Conservation (phyloP, 2,797 vertebrate genomes). For the Phylloscopus collybita region DNA sequence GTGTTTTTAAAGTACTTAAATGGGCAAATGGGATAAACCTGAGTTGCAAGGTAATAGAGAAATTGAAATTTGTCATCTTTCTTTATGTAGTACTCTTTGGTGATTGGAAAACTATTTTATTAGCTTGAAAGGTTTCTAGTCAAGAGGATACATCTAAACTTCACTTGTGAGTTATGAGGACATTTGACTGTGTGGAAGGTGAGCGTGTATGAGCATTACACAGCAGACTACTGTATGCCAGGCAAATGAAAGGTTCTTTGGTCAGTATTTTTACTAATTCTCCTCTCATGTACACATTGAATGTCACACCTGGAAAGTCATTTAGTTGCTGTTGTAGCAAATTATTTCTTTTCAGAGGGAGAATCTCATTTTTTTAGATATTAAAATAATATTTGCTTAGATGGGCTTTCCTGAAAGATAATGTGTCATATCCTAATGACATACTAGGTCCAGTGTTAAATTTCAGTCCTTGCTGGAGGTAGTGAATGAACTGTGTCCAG, state of each 20-base stretch:
- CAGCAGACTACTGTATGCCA: not conserved
- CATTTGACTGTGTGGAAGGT: not conserved
- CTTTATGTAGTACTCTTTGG: not conserved
- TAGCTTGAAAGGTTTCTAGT: constrained; percentile 10
- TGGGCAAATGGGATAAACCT: not conserved
- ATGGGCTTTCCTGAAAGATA: constrained; percentile 14
- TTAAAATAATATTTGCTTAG: not conserved
- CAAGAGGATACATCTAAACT: not conserved
- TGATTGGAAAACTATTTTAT: not conserved
- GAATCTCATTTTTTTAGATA: not conserved
- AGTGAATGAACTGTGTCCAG: constrained; percentile 17
- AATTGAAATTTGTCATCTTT: not conserved
- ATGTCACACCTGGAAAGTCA: not conserved
- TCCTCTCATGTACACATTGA: not conserved
- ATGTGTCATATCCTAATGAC: constrained; percentile 9
- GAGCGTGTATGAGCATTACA: not conserved
- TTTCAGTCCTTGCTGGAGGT: constrained; percentile 10
- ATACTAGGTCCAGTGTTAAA: not conserved
- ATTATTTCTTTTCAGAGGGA: not conserved
- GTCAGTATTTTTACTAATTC: not conserved
- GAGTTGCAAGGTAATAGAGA: not conserved
- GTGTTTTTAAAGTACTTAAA: not conserved
- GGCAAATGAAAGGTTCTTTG: not conserved
- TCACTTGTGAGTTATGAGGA: not conserved
- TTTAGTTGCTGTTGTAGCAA: not conserved